Evolutionary conservation across 2,797 vertebrate genomes (phyloP), one percentile per base, ranked within the genome.

Genomic region (Crocodylus rhombifer): DNA sequence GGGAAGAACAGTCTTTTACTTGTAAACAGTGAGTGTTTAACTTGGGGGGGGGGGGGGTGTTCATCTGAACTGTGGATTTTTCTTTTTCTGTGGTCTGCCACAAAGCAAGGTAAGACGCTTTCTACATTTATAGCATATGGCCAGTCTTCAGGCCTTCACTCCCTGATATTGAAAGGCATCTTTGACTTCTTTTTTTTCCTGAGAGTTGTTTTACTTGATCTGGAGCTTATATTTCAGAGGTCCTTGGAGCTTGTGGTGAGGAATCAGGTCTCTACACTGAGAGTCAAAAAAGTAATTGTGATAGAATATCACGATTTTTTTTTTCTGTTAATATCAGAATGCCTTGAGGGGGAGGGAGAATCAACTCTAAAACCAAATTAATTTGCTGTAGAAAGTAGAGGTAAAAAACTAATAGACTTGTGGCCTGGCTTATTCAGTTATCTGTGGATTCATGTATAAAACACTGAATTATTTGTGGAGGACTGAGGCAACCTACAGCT

Each of bases 31-130:
- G 82, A 7, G 73, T 90, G 92, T 71, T 83, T 90, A 67, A 26
- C 78, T 84, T 79, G 91, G 93, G 78, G 89, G 75, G 90, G 95
- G 82, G 79, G 77, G 86, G 65, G 87, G 86, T 55, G 60, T 88
- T 58, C 69, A 1, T 15, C 71, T 20, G 55, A 25, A 30, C 76
- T 25, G 33, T 77, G 92, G 87, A 30, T 82, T 82, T 92, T 89
- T 56, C 51, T 65, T 65, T 2, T 63, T 87, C 14, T 17, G 26
- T 25, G 30, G 91, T 87, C 91, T 90, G 73, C 28, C 30, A 14
- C 88, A 85, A 76, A 93, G 67, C 74, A 93, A 96, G 97, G 97
- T 97, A 97, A 92, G 97, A 65, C 36, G 4, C 21, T 26, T 51
- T 78, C 62, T 25, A 25, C 67, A 75, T 88, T 95, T 92, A 28